Evolutionary conservation across 2,888 invertebrate species (phyloP).

Genomic region (Parelbella ahira): DNA sequence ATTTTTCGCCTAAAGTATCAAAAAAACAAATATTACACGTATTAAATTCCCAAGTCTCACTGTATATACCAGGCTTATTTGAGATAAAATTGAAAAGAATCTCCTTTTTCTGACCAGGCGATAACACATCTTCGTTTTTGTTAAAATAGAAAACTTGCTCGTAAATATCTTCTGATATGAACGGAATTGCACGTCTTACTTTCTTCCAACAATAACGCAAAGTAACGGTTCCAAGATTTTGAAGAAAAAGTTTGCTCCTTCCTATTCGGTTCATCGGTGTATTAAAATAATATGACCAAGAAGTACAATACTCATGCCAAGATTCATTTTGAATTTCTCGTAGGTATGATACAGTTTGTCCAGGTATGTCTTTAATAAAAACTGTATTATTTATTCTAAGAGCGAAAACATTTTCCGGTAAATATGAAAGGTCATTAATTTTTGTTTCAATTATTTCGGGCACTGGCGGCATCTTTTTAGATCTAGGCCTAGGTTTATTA

Average conservation of each 20-base stretch:
- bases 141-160: conserved; percentile 78
- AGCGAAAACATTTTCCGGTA: conserved; percentile 45
- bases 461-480: conserved; percentile 41
- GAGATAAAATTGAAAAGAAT: conserved; percentile 73
- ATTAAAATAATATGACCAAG: conserved; percentile 70
- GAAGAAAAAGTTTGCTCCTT: conserved; percentile 56
- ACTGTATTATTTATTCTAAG: conserved; percentile 62
- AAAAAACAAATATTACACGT: conserved; percentile 64
- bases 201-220: conserved; percentile 75
- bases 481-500: conserved; percentile 45
- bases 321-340: conserved; percentile 39
- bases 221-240: conserved; percentile 74
- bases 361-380: conserved; percentile 47
- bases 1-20: conserved; percentile 44
- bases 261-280: conserved; percentile 50
- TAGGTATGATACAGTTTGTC: conserved; percentile 40
- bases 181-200: conserved; percentile 47
- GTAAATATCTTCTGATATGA: conserved; percentile 48
- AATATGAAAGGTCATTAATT: conserved; percentile 24
- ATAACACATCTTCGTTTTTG: conserved; percentile 75
- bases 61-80: conserved; percentile 51
- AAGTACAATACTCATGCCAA: conserved; percentile 48
- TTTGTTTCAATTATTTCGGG: conserved; percentile 44
- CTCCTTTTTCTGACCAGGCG: conserved; percentile 68
- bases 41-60: conserved; percentile 73